Percentiles rank a stretch among this genome's conserved stretches.
phyloP scores from a whole-genome alignment of 2,797 vertebrate genomes.

The Tarsius wallacei region DNA sequence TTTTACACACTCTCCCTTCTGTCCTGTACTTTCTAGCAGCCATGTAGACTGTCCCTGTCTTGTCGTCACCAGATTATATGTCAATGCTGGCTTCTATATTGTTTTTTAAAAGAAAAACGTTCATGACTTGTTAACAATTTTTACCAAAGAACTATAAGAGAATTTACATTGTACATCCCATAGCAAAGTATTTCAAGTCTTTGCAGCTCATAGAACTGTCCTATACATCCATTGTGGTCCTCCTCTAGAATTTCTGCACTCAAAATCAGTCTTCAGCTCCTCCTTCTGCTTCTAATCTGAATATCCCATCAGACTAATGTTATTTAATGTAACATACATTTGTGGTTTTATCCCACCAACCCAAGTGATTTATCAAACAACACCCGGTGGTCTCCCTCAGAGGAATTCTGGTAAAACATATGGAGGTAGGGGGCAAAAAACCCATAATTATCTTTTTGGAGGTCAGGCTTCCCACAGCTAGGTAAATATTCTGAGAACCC shows the following conservation, averaged over 20 bases:
- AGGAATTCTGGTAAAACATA: background rate
- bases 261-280: background rate
- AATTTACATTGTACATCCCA: background rate
- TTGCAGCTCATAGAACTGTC: background rate
- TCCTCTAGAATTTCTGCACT: background rate
- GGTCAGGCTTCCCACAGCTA: too few species aligned
- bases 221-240: too few species aligned
- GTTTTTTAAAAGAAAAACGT: background rate
- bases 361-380: constrained; percentile 4
- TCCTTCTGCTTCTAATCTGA: constrained; percentile 20
- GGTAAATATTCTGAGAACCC: too few species aligned
- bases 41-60: background rate
- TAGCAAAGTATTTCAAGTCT: background rate
- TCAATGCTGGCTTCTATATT: background rate
- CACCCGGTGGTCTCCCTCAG: background rate
- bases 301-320: background rate
- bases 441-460: too few species aligned
- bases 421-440: too few species aligned
- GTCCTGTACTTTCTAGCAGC: background rate
- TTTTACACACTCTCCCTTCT: background rate
- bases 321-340: background rate
- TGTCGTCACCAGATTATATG: background rate
- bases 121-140: background rate
- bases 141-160: background rate
- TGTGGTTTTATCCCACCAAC: background rate